A percentile compares a stretch with the other conserved stretches of the same genome.
Conservation (phyloP, 1,140 invertebrate species). For the Cephus cinctus region DNA sequence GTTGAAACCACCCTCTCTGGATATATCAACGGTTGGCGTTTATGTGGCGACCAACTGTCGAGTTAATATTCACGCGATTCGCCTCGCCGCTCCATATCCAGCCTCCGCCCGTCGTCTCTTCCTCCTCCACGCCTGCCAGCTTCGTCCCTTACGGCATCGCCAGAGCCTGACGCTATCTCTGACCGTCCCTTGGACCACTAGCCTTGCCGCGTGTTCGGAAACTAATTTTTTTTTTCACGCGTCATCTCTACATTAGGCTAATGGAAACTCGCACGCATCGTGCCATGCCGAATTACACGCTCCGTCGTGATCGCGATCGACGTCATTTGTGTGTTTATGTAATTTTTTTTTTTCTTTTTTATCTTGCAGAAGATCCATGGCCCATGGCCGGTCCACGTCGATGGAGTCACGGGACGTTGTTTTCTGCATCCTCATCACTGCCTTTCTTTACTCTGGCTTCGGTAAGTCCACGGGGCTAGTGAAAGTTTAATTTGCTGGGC, state of each 20-base stretch:
- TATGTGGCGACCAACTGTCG: conserved; percentile 43
- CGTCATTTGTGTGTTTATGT: neutral
- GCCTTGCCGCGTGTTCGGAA: no score
- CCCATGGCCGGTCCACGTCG: conserved; percentile 31
- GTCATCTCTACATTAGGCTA: no score
- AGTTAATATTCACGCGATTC: conserved; percentile 42
- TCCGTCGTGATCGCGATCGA: neutral
- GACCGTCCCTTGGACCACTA: no score
- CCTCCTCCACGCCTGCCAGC: neutral
- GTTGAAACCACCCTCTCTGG: no score
- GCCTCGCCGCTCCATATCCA: conserved; percentile 1
- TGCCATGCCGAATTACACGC: no score
- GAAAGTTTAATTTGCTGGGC: neutral
- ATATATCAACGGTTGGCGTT: conserved; percentile 40
- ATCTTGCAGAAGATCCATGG: conserved; percentile 34
- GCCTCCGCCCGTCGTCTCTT: neutral
- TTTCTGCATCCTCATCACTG: conserved; percentile 27
- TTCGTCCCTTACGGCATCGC: no score
- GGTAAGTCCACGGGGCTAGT: conserved; percentile 27
- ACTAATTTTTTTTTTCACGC: no score
- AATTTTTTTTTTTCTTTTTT: neutral
- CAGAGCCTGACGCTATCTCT: no score
- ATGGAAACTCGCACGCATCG: no score
- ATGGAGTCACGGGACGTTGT: conserved; percentile 34
- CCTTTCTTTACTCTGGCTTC: conserved; percentile 25